Conservation (phyloP, 2,797 vertebrate genomes). For the Iguana delicatissima region DNA sequence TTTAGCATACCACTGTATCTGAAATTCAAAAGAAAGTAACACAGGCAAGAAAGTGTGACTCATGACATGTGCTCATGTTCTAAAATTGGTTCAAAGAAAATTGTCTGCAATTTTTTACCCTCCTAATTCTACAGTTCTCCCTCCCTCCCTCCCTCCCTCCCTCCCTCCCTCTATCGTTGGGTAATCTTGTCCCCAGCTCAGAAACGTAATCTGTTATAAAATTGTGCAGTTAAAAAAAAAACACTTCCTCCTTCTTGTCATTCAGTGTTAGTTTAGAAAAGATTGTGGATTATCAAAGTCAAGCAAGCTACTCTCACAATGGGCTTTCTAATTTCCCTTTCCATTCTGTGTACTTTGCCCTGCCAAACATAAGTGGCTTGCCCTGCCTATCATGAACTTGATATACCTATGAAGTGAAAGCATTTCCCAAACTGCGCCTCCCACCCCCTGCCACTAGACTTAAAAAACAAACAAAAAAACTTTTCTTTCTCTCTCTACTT, state of each 20-base stretch:
- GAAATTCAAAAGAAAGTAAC: neutral
- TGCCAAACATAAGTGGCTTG: constrained; percentile 50
- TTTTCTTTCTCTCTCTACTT: constrained; percentile 45
- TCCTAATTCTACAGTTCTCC: neutral
- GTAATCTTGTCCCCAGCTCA: neutral
- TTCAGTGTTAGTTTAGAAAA: neutral
- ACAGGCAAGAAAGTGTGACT: neutral
- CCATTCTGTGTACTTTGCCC: constrained; percentile 53
- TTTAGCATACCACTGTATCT: neutral
- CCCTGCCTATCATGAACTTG: constrained; percentile 47
- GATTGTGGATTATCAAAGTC: neutral
- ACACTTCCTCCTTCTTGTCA: neutral
- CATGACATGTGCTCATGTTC: neutral
- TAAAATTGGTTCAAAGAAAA: neutral
- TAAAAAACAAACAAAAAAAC: neutral
- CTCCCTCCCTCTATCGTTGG: neutral
- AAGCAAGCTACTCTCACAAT: neutral
- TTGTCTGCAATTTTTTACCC: too few species aligned
- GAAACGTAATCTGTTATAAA: neutral
- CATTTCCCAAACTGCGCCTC: neutral
- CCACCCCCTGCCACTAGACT: neutral
- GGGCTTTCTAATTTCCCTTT: constrained; percentile 41
- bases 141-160: neutral
- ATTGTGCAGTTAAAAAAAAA: neutral
- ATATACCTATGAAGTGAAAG: constrained; percentile 26